These are phyloP conservation scores for Glossophaga mutica DNA, from an alignment of 2,797 vertebrate species.

Conservation along the genomic window DNA sequence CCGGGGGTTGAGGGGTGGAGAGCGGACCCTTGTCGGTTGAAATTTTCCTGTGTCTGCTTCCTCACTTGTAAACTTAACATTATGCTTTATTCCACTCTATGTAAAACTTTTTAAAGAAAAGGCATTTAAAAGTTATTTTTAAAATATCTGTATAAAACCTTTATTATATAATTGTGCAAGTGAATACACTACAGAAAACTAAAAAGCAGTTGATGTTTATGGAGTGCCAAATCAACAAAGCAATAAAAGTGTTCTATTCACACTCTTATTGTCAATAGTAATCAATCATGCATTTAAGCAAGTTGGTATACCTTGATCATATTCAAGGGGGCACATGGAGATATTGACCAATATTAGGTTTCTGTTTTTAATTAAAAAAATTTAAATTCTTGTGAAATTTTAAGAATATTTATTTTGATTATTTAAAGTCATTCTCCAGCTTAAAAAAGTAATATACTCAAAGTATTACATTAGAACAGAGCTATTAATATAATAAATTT, in stretches of 20 bases:
- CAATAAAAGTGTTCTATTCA: neutral
- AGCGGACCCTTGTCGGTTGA: neutral
- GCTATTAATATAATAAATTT: neutral
- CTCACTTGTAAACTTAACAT: neutral
- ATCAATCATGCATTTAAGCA: neutral
- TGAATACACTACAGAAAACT: neutral
- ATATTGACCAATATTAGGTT: neutral
- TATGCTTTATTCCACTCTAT: neutral
- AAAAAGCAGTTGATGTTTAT: neutral
- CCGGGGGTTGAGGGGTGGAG: no score
- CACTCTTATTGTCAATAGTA: neutral
- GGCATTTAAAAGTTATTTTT: neutral
- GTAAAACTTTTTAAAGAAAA: conserved; percentile 50
- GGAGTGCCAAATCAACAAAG: neutral
- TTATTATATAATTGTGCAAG: neutral
- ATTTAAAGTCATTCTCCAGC: neutral
- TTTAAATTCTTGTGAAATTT: neutral
- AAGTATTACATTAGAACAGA: neutral
- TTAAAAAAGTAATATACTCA: neutral
- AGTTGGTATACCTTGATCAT: neutral
- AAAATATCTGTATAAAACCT: neutral
- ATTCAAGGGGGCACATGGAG: neutral
- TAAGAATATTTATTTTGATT: neutral
- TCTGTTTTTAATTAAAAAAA: neutral
- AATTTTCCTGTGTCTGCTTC: neutral